Evolutionary conservation across 2,797 vertebrate species (phyloP).

Genomic region (Acomys russatus): DNA sequence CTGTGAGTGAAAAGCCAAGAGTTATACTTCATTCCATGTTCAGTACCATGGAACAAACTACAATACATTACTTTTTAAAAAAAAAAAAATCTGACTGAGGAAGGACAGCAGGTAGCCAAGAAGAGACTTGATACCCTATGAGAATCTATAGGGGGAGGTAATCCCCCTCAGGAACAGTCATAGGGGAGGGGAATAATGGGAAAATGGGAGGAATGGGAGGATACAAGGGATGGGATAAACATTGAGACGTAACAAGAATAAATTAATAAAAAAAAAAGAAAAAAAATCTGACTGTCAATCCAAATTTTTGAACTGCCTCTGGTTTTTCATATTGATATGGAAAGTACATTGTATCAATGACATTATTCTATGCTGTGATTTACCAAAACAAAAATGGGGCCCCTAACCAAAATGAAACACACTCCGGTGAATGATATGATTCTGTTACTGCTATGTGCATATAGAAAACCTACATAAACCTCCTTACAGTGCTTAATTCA

Average conservation of each 20-base stretch:
- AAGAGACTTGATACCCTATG: too few relatives aligned
- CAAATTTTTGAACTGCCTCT: constrained; percentile 25
- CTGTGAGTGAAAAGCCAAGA: constrained; percentile 26
- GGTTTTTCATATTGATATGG: not conserved
- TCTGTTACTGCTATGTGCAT: not conserved
- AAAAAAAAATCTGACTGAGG: constrained; percentile 5
- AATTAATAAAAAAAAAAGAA: not conserved
- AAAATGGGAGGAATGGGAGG: too few relatives aligned
- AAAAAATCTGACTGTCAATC: not conserved
- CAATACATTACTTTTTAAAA: not conserved
- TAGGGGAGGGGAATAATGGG: too few relatives aligned
- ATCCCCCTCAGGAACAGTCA: too few relatives aligned
- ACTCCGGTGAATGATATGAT: not conserved
- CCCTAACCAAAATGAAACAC: constrained; percentile 43
- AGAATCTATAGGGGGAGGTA: too few relatives aligned
- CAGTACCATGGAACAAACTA: not conserved
- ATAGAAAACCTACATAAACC: not conserved
- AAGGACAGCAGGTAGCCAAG: too few relatives aligned
- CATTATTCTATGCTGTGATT: not conserved
- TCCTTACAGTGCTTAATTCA: not conserved
- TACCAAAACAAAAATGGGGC: not conserved
- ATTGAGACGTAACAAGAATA: too few relatives aligned
- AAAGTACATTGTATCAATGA: not conserved
- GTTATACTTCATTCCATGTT: not conserved
- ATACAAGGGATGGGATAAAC: too few relatives aligned